Evolutionary conservation across 2,888 invertebrate species (phyloP).

Genomic region (Gymnosoma rotundatum): DNA sequence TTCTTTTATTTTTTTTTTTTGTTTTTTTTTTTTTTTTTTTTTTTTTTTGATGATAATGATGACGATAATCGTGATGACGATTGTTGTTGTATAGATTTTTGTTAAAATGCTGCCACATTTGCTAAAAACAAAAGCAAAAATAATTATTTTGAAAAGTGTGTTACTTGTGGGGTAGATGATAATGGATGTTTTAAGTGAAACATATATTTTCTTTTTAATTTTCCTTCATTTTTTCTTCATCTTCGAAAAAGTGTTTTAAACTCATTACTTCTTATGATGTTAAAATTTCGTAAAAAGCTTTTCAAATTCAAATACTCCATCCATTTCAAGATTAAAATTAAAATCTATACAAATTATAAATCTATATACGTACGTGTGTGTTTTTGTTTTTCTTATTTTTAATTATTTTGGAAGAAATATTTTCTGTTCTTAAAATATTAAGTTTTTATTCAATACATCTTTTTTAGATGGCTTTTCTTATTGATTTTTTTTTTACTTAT

Average conservation of each 20-base stretch:
- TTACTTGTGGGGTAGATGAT: slow-evolving; percentile 30
- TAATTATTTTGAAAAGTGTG: slow-evolving; percentile 43
- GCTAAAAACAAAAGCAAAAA: slow-evolving; percentile 44
- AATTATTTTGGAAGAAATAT: too few species aligned
- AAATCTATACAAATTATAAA: not conserved
- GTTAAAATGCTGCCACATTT: slow-evolving; percentile 51
- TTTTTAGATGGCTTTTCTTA: too few species aligned
- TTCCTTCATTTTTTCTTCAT: slow-evolving; percentile 2
- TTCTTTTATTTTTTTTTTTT: slow-evolving; percentile 12
- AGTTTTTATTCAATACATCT: too few species aligned
- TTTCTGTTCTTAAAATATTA: too few species aligned
- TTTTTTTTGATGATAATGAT: slow-evolving; percentile 16
- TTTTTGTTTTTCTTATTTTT: too few species aligned
- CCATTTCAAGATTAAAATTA: slow-evolving; percentile 36
- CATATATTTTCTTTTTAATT: not conserved
- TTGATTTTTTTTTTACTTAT: too few species aligned
- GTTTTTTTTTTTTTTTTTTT: not conserved
- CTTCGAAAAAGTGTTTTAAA: not conserved
- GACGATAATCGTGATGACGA: not conserved
- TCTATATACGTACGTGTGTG: not conserved
- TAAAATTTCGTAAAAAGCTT: slow-evolving; percentile 6
- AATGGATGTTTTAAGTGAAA: slow-evolving; percentile 45
- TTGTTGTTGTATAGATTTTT: not conserved
- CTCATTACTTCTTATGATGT: slow-evolving; percentile 7
- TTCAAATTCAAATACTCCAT: slow-evolving; percentile 31